Conservation (phyloP, 1,140 invertebrate genomes). For the Drosophila equinoxialis region DNA sequence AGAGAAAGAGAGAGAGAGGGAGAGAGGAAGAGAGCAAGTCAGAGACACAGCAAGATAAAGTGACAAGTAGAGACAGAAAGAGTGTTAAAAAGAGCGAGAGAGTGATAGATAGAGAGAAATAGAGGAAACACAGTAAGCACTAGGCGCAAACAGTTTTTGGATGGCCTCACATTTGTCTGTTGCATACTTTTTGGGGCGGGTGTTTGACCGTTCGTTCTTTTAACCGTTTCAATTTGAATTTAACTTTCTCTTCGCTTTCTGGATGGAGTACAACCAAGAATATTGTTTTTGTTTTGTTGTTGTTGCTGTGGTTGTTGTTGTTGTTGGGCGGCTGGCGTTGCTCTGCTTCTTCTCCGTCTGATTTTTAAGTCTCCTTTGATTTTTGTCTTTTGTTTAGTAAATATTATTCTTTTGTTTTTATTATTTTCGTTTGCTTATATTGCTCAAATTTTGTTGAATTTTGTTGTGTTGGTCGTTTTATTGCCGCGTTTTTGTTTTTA, state of each 20-base stretch:
- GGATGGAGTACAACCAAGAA: slow-evolving; percentile 72
- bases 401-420: slow-evolving; percentile 26
- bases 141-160: neutral
- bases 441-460: slow-evolving; percentile 12
- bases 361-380: slow-evolving; percentile 12
- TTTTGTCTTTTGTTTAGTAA: slow-evolving; percentile 16
- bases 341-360: slow-evolving; percentile 36
- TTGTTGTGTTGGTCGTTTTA: slow-evolving; percentile 38
- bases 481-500: slow-evolving; percentile 29
- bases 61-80: neutral
- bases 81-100: neutral
- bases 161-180: slow-evolving; percentile 31
- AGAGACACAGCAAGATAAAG: neutral
- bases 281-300: slow-evolving; percentile 22
- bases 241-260: slow-evolving; percentile 35
- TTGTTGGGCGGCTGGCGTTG: slow-evolving; percentile 78
- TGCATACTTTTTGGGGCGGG: slow-evolving; percentile 33
- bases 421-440: slow-evolving; percentile 15
- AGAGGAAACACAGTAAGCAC: neutral
- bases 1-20: neutral
- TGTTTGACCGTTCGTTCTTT: neutral
- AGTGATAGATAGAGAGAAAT: neutral
- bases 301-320: slow-evolving; percentile 39
- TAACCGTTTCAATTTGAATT: slow-evolving; percentile 14
- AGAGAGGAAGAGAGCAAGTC: neutral